Percentiles rank a stretch among this genome's conserved stretches.
phyloP scores from a whole-genome alignment of 1,140 invertebrate species.

The Lucilia cuprina region DNA sequence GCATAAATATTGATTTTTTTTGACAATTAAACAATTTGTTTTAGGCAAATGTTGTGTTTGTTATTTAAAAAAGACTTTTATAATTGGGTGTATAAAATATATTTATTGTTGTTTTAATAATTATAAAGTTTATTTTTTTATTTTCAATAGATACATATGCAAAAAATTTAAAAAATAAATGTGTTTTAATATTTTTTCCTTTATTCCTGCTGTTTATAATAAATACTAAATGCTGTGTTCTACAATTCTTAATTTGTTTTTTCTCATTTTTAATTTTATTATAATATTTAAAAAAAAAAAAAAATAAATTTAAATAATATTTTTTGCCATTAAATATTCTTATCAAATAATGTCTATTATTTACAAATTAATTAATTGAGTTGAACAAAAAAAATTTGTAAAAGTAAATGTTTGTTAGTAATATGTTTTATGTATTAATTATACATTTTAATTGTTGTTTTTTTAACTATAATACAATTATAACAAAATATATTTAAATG shows the following conservation, averaged over 20 bases:
- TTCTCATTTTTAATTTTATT: not conserved
- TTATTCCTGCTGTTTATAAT: not conserved
- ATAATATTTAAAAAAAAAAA: not conserved
- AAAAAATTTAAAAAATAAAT: no score
- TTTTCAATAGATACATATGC: no score
- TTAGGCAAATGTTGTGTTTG: no score
- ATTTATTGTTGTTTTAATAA: no score
- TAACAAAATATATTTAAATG: constrained; percentile 26
- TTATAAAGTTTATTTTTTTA: no score
- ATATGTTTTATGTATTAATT: not conserved
- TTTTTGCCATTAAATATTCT: not conserved
- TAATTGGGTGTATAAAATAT: no score
- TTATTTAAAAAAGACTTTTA: no score
- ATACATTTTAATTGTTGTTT: not conserved
- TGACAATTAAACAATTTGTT: not conserved
- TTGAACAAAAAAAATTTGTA: not conserved
- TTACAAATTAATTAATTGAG: constrained; percentile 9
- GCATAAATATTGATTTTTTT: not conserved
- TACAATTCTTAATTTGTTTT: not conserved
- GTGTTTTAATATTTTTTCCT: not conserved
- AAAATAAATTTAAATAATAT: not conserved
- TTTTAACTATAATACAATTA: constrained; percentile 24
- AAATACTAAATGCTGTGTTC: not conserved
- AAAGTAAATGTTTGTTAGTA: no score
- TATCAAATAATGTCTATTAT: not conserved